A percentile compares a stretch with the other conserved stretches of the same genome.
These are phyloP conservation scores for Nycticryphes semicollaris DNA, from an alignment of 2,113 vertebrate genomes.

Conservation along the genomic window DNA sequence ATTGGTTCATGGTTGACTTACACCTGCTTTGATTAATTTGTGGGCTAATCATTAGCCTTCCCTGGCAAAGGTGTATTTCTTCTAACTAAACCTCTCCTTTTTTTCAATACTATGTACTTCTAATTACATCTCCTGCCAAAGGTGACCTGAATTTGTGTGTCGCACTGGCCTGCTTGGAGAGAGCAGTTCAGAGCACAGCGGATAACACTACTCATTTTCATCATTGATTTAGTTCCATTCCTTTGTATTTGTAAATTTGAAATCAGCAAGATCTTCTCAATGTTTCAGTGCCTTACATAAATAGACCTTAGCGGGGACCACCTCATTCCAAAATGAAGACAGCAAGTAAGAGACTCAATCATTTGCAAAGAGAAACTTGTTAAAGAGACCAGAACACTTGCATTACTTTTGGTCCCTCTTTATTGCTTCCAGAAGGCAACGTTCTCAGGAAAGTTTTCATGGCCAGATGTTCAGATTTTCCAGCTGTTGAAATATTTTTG, in stretches of 20 bases:
- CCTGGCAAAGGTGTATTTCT: background rate
- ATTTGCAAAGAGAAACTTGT: background rate
- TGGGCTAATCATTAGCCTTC: background rate
- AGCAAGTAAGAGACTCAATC: background rate
- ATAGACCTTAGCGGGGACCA: background rate
- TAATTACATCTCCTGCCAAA: background rate
- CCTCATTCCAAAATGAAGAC: background rate
- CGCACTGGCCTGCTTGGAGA: background rate
- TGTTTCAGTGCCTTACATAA: background rate
- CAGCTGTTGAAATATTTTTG: conserved; percentile 43
- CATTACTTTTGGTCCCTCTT: background rate
- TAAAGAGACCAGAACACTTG: background rate
- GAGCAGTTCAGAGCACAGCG: background rate
- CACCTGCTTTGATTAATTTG: background rate
- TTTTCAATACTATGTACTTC: background rate
- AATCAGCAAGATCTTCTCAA: background rate
- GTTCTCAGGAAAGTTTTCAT: background rate
- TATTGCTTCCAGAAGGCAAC: conserved; percentile 31
- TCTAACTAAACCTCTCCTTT: background rate
- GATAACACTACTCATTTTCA: background rate
- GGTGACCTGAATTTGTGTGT: background rate
- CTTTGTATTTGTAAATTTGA: background rate
- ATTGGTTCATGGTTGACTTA: background rate
- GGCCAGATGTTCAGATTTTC: conserved; percentile 27
- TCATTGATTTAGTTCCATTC: background rate